These are phyloP conservation scores for Drosophila sechellia DNA, from an alignment of 1,140 invertebrate genomes.

Conservation along the genomic window DNA sequence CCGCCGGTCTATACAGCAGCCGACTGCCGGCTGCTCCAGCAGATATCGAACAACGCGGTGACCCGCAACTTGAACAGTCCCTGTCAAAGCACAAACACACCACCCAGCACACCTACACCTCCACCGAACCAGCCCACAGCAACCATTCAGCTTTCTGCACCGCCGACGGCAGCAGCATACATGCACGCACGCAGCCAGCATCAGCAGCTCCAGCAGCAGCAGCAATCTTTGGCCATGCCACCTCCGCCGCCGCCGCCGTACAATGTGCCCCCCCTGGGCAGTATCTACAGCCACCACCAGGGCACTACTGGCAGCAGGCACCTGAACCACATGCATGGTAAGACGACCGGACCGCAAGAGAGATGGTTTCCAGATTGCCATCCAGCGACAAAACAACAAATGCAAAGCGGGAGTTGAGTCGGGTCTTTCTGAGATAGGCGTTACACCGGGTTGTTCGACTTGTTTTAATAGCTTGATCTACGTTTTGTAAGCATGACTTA, in stretches of 20 bases:
- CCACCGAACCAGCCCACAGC: slow-evolving; percentile 46
- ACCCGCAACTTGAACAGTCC: slow-evolving; percentile 71
- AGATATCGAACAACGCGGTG: slow-evolving; percentile 82
- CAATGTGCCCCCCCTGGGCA: slow-evolving; percentile 58
- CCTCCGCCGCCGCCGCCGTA: slow-evolving; percentile 72
- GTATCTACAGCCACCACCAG: slow-evolving; percentile 64
- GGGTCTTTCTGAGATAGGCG: slow-evolving; percentile 15
- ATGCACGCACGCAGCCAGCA: slow-evolving; percentile 63
- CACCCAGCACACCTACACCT: slow-evolving; percentile 72
- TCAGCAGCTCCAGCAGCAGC: slow-evolving; percentile 57
- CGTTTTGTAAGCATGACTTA: not conserved
- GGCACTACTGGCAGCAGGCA: slow-evolving; percentile 53
- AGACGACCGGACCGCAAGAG: slow-evolving; percentile 19
- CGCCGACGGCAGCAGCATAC: slow-evolving; percentile 59
- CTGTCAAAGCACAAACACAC: slow-evolving; percentile 67
- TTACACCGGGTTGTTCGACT: not conserved
- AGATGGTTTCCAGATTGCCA: slow-evolving; percentile 6
- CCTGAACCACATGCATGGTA: slow-evolving; percentile 74
- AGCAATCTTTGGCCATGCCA: slow-evolving; percentile 68
- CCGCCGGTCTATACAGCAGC: slow-evolving; percentile 80
- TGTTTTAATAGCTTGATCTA: not conserved
- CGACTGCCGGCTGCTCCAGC: slow-evolving; percentile 77
- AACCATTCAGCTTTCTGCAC: slow-evolving; percentile 53
- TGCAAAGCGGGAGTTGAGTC: slow-evolving; percentile 35
- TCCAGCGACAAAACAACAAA: slow-evolving; percentile 34